A percentile compares a stretch with the other conserved stretches of the same genome.
These are phyloP conservation scores for Narcine bancroftii DNA, from an alignment of 2,113 vertebrate genomes.

Conservation along the genomic window DNA sequence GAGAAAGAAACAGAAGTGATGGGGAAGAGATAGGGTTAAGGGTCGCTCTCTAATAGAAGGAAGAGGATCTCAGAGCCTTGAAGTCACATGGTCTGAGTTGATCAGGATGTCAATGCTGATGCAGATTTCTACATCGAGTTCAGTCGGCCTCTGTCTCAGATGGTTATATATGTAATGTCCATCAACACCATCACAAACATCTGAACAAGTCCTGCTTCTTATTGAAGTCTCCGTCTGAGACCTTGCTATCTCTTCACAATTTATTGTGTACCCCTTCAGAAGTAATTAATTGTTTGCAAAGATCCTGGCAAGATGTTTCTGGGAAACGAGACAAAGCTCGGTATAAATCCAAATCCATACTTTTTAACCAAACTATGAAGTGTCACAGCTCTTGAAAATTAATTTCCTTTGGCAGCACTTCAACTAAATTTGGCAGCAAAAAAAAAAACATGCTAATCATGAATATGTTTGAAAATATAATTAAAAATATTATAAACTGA, in stretches of 20 bases:
- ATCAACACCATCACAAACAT: neutral
- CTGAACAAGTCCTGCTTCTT: neutral
- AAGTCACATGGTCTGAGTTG: too few relatives aligned
- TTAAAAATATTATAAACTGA: constrained; percentile 15
- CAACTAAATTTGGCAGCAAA: neutral
- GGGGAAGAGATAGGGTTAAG: too few relatives aligned
- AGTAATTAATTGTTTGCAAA: constrained; percentile 5
- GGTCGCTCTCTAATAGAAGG: too few relatives aligned
- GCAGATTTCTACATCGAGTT: too few relatives aligned
- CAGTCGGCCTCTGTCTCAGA: too few relatives aligned
- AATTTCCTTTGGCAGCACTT: neutral
- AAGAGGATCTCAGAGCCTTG: too few relatives aligned
- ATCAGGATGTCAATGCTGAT: too few relatives aligned
- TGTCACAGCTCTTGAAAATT: neutral
- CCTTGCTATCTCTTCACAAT: neutral
- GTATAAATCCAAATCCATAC: neutral
- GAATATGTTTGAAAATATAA: neutral
- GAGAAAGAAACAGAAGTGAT: too few relatives aligned
- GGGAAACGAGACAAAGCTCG: neutral
- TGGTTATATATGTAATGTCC: neutral
- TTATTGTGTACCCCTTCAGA: neutral
- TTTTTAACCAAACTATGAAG: neutral
- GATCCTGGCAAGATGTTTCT: neutral
- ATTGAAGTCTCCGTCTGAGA: neutral
- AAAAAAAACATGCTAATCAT: neutral